Conservation (phyloP, 2,113 vertebrate genomes). For the Megatriorchis doriae region DNA sequence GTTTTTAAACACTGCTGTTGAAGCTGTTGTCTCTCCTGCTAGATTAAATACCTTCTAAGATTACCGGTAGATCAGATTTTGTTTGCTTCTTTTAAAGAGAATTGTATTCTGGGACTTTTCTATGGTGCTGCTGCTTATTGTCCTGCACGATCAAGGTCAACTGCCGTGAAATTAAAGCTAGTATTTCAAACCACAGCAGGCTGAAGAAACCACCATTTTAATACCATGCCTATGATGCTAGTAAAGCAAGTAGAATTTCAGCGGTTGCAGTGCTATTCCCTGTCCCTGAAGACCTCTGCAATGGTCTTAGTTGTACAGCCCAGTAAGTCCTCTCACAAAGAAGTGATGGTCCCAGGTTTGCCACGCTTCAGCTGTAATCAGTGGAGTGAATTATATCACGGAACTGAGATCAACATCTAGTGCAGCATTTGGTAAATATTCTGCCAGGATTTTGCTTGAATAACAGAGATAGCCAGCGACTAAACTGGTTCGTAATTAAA, state of each 20-base stretch:
- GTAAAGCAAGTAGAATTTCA: conserved; percentile 34
- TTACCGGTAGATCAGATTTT: conserved; percentile 62
- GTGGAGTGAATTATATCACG: neutral
- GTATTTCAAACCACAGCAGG: conserved; percentile 45
- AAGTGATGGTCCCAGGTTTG: neutral
- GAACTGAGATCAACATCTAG: neutral
- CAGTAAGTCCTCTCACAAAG: neutral
- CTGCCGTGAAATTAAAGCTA: conserved; percentile 52
- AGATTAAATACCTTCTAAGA: conserved; percentile 61
- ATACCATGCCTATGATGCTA: neutral
- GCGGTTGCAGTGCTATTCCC: neutral
- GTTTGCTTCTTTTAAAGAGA: conserved; percentile 59
- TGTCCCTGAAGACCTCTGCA: neutral
- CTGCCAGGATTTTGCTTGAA: neutral
- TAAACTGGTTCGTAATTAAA: neutral
- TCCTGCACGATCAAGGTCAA: conserved; percentile 47
- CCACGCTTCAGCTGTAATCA: neutral
- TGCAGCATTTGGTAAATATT: neutral
- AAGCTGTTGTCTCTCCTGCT: neutral
- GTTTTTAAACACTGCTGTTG: conserved; percentile 34
- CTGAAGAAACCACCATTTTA: conserved; percentile 33
- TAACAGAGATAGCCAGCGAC: neutral
- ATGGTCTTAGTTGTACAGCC: neutral
- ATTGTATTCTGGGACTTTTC: conserved; percentile 55
- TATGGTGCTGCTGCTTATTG: conserved; percentile 25